Evolutionary conservation across 1,140 invertebrate species (phyloP).

Genomic region (Catajapyx aquilonaris): DNA sequence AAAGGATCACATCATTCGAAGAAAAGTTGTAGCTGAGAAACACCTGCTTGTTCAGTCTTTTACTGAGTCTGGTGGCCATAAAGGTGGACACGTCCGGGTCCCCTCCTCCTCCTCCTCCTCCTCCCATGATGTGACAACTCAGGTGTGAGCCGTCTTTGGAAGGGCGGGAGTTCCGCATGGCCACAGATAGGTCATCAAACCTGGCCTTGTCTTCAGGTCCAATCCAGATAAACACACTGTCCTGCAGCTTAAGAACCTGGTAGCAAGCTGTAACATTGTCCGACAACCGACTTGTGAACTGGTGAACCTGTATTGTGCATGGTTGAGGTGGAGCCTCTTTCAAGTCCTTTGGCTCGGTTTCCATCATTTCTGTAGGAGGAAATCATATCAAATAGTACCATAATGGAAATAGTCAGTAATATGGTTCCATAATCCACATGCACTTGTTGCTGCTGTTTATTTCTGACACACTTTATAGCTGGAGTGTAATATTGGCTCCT

Average conservation of each 20-base stretch:
- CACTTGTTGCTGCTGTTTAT: no score
- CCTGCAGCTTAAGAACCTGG: conserved; percentile 7
- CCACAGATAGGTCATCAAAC: conserved; percentile 8
- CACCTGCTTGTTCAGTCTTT: conserved; percentile 7
- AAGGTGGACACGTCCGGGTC: conserved; percentile 1
- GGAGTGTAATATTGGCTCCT: background rate
- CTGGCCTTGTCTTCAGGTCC: conserved; percentile 3
- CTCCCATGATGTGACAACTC: conserved; percentile 5
- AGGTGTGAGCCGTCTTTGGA: background rate
- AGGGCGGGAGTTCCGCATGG: conserved; percentile 6
- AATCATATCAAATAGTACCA: background rate
- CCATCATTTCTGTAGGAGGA: background rate
- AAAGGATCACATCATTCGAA: conserved; percentile 3
- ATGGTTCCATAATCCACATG: no score
- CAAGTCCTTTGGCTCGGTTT: no score
- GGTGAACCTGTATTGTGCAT: background rate
- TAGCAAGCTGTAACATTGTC: conserved; percentile 4
- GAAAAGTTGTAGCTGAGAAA: conserved; percentile 9
- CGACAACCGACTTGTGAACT: background rate
- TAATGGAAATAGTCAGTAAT: background rate
- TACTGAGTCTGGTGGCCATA: conserved; percentile 5
- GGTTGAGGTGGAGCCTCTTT: background rate
- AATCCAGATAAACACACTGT: conserved; percentile 8
- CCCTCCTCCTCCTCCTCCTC: no score
- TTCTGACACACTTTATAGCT: background rate